phyloP scores from a whole-genome alignment of 2,113 vertebrate species.

The Periophthalmodon schlosseri region DNA sequence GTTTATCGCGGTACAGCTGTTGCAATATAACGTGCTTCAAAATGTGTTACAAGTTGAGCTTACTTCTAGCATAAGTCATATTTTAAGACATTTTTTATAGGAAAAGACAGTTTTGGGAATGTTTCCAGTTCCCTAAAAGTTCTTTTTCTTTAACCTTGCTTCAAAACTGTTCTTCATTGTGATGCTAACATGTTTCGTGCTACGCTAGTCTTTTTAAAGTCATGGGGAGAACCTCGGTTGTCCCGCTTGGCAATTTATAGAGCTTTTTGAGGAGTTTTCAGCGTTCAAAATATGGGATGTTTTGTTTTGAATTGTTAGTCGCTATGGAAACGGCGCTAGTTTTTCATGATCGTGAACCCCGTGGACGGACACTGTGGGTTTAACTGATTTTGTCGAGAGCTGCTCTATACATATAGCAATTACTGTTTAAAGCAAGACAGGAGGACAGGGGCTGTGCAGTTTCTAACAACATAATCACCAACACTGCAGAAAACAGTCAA shows the following conservation, averaged over 20 bases:
- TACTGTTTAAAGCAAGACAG: background rate
- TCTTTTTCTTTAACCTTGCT: slow-evolving; percentile 5
- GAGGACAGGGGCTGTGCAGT: background rate
- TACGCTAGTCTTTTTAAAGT: background rate
- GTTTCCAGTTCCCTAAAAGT: background rate
- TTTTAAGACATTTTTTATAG: background rate
- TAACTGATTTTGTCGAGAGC: slow-evolving; percentile 37
- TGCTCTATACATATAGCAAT: slow-evolving; percentile 17
- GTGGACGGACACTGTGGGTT: background rate
- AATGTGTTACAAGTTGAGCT: background rate
- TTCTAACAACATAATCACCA: background rate
- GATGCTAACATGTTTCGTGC: background rate
- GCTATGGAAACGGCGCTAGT: too few species aligned
- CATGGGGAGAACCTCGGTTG: background rate
- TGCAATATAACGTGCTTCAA: too few species aligned
- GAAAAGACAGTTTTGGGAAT: background rate
- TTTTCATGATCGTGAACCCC: background rate
- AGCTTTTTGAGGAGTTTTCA: too few species aligned
- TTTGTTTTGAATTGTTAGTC: too few species aligned
- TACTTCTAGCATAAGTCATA: slow-evolving; percentile 2
- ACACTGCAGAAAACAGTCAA: background rate
- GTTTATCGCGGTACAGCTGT: too few species aligned
- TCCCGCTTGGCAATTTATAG: background rate
- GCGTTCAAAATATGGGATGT: too few species aligned
- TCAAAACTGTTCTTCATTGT: background rate